Percentiles rank a stretch among this genome's conserved stretches.
These are phyloP conservation scores for Carassius gibelio DNA, from an alignment of 2,113 vertebrate species.

Conservation along the genomic window DNA sequence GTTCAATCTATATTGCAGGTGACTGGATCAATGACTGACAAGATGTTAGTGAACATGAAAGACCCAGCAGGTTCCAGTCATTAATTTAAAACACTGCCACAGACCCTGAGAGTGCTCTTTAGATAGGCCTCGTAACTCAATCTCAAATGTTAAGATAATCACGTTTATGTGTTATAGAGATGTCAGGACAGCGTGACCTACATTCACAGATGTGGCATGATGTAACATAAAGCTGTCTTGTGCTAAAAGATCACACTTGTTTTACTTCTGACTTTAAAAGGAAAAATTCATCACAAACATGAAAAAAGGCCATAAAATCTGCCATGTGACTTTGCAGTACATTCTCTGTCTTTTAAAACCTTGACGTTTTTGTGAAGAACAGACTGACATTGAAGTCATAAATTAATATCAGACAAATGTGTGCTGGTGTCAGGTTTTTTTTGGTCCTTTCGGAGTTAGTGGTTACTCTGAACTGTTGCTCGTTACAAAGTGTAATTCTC, in stretches of 20 bases:
- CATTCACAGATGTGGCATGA: conserved; percentile 47
- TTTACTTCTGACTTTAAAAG: background rate
- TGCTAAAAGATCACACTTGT: background rate
- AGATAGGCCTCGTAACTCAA: conserved; percentile 53
- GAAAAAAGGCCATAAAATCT: too few relatives aligned
- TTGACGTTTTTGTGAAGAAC: too few relatives aligned
- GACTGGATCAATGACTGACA: background rate
- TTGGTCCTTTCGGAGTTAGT: too few relatives aligned
- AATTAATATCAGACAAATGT: too few relatives aligned
- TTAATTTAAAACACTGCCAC: conserved; percentile 39
- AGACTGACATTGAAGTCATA: too few relatives aligned
- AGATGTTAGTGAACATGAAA: background rate
- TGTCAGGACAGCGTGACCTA: conserved; percentile 42
- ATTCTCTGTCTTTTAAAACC: too few relatives aligned
- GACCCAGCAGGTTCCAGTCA: conserved; percentile 1
- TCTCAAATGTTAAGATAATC: conserved; percentile 59
- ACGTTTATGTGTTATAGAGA: conserved; percentile 45
- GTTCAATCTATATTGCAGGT: background rate
- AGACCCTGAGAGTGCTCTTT: conserved; percentile 46
- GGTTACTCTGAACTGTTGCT: too few relatives aligned
- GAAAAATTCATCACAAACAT: background rate
- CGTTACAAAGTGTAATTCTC: background rate
- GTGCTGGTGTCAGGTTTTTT: too few relatives aligned
- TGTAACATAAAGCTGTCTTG: conserved; percentile 51
- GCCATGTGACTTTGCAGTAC: too few relatives aligned